Base-by-base conservation (phyloP, 2,888 invertebrate species). In the Tachina grossa region DNA sequence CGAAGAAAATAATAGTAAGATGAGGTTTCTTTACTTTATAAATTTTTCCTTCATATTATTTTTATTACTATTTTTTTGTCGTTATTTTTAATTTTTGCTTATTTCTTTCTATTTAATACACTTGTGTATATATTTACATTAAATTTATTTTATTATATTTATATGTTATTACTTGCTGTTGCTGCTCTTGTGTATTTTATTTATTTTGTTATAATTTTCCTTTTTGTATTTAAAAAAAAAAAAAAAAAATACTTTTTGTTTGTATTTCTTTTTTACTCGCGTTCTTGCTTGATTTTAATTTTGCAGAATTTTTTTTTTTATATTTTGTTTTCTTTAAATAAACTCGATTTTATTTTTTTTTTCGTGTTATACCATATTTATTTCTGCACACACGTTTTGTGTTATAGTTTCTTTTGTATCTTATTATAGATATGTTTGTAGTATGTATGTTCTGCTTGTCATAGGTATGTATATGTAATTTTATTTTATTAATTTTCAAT, bases 251-350 rank as follows among this genome's bases (percentile, higher is more conserved):
- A 72, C 14, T 78, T 84, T 79, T 61, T 82, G 31, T 76, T 49
- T 75, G 19, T 59, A 65, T 71, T 71, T 76, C 66, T 80, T 82
- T 77, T 81, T 72, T 69, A 72, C 79, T 71, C 83, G 83, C 83
- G 78, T 85, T 83, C 79, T 74, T 83, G 72, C n/a, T 55, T 75
- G 53, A 31, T 51, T 83, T 83, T 78, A 59, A 74, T 83, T 71
- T 76, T 80, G 84, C 84, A 84, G 80, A 84, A 84, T 79, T 43
- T 57, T n/a, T n/a, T n/a, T n/a, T n/a, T 66, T 59, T 59, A 43
- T 83, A 80, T 75, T 63, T 49, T 80, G 53, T 82, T 77, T 84
- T 69, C 85, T 85, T 85, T 81, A 85, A 85, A 85, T 85, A 85
- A 85, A 85, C 85, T 85, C 68, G 85, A 81, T 78, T 77, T 80